Conservation (phyloP, 2,888 invertebrate species). For the Orchesella flavescens region DNA sequence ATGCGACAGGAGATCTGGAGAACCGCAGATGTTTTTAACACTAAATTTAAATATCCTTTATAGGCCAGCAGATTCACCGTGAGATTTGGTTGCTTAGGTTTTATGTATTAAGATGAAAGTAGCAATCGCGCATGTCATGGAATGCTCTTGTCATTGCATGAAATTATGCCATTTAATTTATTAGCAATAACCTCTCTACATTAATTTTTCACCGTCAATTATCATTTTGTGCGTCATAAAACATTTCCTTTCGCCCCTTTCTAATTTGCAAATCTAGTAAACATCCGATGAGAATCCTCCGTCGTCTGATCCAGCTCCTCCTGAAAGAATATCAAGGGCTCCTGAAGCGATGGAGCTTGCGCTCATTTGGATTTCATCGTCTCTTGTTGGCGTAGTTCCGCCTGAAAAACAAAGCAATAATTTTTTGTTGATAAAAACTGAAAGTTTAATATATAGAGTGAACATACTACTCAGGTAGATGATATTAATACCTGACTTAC, state of each 20-base stretch:
- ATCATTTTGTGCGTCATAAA: too few relatives aligned
- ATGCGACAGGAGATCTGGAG: too few relatives aligned
- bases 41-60: not conserved
- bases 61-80: not conserved
- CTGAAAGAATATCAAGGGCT: conserved; percentile 65
- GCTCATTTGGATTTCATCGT: conserved; percentile 65
- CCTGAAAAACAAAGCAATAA: conserved; percentile 33
- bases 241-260: too few relatives aligned
- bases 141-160: conserved; percentile 44
- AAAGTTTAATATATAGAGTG: not conserved
- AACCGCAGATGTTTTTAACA: not conserved
- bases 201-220: too few relatives aligned
- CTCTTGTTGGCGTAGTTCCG: conserved; percentile 66
- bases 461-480: not conserved
- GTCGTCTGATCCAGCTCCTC: conserved; percentile 68
- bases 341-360: conserved; percentile 66
- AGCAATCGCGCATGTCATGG: conserved; percentile 29
- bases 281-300: conserved; percentile 72
- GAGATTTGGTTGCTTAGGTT: not conserved
- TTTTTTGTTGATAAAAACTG: too few relatives aligned
- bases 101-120: not conserved
- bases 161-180: not conserved
- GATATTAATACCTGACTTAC: conserved; percentile 60
- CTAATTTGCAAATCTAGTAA: conserved; percentile 56
- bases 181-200: conserved; percentile 2